Evolutionary conservation across 2,888 invertebrate genomes (phyloP).

Genomic region (Leptinotarsa haldemani): DNA sequence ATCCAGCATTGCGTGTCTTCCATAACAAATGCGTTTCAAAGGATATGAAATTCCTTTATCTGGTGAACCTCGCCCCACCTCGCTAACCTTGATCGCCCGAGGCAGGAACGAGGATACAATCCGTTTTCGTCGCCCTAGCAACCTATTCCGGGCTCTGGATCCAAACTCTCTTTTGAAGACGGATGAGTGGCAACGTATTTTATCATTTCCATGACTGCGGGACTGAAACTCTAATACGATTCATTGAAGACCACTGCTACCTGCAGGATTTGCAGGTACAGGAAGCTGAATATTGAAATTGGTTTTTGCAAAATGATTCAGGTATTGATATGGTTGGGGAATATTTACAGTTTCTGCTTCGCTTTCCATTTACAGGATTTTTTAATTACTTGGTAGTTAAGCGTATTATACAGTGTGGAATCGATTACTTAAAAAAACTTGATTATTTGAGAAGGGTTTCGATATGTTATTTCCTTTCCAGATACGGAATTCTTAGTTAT

Average conservation of each 20-base stretch:
- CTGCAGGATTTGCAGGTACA: constrained; percentile 4
- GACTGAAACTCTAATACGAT: neutral
- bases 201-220: constrained; percentile 27
- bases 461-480: too few relatives aligned
- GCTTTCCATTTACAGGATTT: neutral
- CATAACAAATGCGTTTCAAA: neutral
- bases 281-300: neutral
- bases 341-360: neutral
- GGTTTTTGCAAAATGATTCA: neutral
- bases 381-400: neutral
- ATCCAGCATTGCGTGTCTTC: neutral
- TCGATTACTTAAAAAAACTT: too few relatives aligned
- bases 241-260: constrained; percentile 1
- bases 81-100: constrained; percentile 61
- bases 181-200: constrained; percentile 29
- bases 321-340: neutral
- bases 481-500: too few relatives aligned
- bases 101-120: constrained; percentile 44
- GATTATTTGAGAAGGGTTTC: too few relatives aligned
- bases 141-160: constrained; percentile 37
- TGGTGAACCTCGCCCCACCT: constrained; percentile 43
- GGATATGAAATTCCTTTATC: constrained; percentile 1
- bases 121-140: constrained; percentile 45
- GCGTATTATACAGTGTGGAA: too few relatives aligned
- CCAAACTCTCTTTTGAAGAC: constrained; percentile 26